Evolutionary conservation across 2,888 invertebrate genomes (phyloP).

Genomic region (Monochamus alternatus): DNA sequence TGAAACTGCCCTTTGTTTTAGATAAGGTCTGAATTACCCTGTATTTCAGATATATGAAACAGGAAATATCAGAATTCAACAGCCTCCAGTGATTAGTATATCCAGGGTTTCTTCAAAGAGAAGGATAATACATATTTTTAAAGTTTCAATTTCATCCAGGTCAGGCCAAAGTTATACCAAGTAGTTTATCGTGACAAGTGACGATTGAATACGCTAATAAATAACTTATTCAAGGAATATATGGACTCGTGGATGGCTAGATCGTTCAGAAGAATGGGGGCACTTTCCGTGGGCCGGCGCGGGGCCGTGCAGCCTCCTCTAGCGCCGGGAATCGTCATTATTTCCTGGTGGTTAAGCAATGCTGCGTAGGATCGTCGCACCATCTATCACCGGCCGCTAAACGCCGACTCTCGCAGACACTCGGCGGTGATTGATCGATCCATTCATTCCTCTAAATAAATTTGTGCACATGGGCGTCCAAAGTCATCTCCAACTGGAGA

Average conservation of each 20-base stretch:
- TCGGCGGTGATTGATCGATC: conserved; percentile 61
- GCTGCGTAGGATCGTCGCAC: conserved; percentile 55
- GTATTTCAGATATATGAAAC: no score
- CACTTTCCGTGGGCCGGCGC: conserved; percentile 51
- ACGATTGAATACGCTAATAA: conserved; percentile 38
- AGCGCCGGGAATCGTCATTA: conserved; percentile 26
- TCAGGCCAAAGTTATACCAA: background rate
- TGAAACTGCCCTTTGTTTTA: background rate
- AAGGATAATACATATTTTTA: no score
- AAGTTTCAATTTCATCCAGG: no score
- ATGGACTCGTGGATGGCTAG: conserved; percentile 27
- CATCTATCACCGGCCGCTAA: conserved; percentile 58
- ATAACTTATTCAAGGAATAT: conserved; percentile 43
- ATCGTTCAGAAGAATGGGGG: conserved; percentile 16
- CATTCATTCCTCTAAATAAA: conserved; percentile 61
- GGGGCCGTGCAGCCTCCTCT: conserved; percentile 35
- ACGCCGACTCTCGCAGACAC: conserved; percentile 53
- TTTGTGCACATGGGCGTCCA: conserved; percentile 54
- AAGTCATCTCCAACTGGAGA: background rate
- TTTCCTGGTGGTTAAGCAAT: conserved; percentile 56
- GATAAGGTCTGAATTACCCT: background rate
- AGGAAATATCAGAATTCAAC: no score
- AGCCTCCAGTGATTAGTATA: no score
- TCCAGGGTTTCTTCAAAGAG: no score
- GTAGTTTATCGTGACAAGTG: conserved; percentile 39